phyloP scores from a whole-genome alignment of 2,113 vertebrate species.

The Riparia riparia region DNA sequence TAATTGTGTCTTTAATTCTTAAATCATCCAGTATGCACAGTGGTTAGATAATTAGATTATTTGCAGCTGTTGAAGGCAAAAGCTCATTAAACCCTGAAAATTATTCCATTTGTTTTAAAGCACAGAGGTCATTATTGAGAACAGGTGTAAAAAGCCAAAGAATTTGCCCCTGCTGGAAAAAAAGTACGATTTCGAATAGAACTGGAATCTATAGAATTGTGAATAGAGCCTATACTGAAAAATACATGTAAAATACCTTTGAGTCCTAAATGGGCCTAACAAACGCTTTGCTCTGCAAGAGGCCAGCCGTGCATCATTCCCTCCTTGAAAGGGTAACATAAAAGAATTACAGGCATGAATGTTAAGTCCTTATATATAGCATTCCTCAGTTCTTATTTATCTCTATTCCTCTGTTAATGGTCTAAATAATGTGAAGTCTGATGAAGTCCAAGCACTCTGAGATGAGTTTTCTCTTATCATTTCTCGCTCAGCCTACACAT shows the following conservation, averaged over 20 bases:
- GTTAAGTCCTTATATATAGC: neutral
- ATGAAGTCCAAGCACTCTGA: conserved; percentile 17
- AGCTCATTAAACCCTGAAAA: conserved; percentile 34
- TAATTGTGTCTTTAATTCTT: conserved; percentile 60
- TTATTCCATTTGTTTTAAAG: conserved; percentile 45
- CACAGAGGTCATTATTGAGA: conserved; percentile 19
- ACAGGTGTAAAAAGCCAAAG: conserved; percentile 13
- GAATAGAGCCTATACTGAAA: neutral
- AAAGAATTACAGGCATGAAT: neutral
- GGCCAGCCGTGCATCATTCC: neutral
- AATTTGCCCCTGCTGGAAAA: neutral
- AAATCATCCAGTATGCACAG: conserved; percentile 38
- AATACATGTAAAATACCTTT: neutral
- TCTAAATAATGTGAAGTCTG: conserved; percentile 12
- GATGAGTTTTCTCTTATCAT: conserved; percentile 32
- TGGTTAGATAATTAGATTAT: conserved; percentile 61
- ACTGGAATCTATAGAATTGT: neutral
- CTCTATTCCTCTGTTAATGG: neutral
- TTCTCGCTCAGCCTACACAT: conserved; percentile 51
- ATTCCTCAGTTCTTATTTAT: neutral
- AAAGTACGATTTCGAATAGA: neutral
- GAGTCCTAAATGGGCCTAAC: neutral
- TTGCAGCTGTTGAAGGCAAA: conserved; percentile 55
- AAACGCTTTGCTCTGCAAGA: neutral
- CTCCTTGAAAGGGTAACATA: neutral